A percentile compares a stretch with the other conserved stretches of the same genome.
Conservation (phyloP, 2,888 invertebrate genomes). For the Ornithoptera alexandrae region DNA sequence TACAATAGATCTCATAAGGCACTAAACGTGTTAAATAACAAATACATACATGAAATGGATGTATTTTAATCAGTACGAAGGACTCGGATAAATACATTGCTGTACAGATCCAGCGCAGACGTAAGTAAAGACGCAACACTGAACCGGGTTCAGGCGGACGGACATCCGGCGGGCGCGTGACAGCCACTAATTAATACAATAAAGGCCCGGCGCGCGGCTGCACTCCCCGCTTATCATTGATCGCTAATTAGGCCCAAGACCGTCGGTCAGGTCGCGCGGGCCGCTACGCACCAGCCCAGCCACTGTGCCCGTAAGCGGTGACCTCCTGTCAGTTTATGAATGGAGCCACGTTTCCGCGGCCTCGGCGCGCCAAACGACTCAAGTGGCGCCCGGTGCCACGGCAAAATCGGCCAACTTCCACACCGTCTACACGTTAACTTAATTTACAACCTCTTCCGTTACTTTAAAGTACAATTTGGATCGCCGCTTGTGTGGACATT, state of each 20-base stretch:
- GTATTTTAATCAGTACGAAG: too few species aligned
- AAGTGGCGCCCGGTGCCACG: constrained; percentile 1
- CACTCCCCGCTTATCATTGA: constrained; percentile 10
- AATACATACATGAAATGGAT: neutral
- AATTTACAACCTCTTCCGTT: too few species aligned
- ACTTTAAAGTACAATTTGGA: too few species aligned
- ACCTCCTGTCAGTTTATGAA: constrained; percentile 38
- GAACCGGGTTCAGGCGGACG: constrained; percentile 3
- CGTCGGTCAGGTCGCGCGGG: constrained; percentile 1
- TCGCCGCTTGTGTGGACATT: neutral
- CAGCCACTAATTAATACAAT: constrained; percentile 11
- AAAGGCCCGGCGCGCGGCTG: neutral
- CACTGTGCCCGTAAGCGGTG: constrained; percentile 36
- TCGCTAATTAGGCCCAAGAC: constrained; percentile 16
- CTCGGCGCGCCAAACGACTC: constrained; percentile 5
- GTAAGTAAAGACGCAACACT: constrained; percentile 14
- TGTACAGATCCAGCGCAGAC: neutral
- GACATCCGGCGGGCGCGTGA: constrained; percentile 17
- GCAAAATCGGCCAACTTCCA: constrained; percentile 5
- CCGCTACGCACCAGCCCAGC: constrained; percentile 32
- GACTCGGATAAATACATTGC: too few species aligned
- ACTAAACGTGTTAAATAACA: too few species aligned
- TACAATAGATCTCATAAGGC: too few species aligned
- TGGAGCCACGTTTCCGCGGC: constrained; percentile 31
- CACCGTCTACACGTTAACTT: too few species aligned